Evolutionary conservation across 2,797 vertebrate species (phyloP).

Genomic region (Lagodon rhomboides): DNA sequence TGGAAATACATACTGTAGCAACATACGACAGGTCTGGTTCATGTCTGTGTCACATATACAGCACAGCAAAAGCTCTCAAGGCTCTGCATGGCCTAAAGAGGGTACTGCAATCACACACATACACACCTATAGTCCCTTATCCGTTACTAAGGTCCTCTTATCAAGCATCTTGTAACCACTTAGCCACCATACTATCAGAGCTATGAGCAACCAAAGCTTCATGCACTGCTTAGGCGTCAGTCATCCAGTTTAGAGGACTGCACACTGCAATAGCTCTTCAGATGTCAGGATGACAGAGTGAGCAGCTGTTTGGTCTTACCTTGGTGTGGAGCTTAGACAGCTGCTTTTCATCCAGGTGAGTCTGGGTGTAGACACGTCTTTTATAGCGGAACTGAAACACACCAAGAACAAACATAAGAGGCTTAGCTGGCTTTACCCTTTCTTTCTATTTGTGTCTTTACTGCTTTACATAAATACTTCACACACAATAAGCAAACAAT

Average conservation of each 20-base stretch:
- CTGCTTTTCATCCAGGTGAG: slow-evolving; percentile 95
- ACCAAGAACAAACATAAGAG: slow-evolving; percentile 48
- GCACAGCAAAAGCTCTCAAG: slow-evolving; percentile 20
- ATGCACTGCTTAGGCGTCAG: background rate
- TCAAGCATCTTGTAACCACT: slow-evolving; percentile 11
- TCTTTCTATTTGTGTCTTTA: background rate
- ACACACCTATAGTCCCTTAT: slow-evolving; percentile 11
- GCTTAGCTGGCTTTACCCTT: background rate
- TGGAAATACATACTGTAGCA: background rate
- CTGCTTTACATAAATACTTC: background rate
- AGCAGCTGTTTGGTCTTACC: slow-evolving; percentile 82
- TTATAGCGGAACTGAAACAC: slow-evolving; percentile 96
- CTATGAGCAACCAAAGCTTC: background rate
- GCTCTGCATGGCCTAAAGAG: slow-evolving; percentile 11
- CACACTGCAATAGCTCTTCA: slow-evolving; percentile 18
- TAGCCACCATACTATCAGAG: background rate
- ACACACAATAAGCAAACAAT: background rate
- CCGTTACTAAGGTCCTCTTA: slow-evolving; percentile 1
- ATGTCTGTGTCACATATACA: slow-evolving; percentile 7
- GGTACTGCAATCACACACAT: slow-evolving; percentile 27
- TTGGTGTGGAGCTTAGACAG: slow-evolving; percentile 97
- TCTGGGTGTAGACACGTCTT: slow-evolving; percentile 94
- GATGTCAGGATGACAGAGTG: background rate
- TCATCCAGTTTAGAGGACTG: slow-evolving; percentile 10
- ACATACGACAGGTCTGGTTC: background rate